Evolutionary conservation across 2,888 invertebrate species (phyloP), one percentile per base, ranked within the genome.

Genomic region (Stenodera caucasica): DNA sequence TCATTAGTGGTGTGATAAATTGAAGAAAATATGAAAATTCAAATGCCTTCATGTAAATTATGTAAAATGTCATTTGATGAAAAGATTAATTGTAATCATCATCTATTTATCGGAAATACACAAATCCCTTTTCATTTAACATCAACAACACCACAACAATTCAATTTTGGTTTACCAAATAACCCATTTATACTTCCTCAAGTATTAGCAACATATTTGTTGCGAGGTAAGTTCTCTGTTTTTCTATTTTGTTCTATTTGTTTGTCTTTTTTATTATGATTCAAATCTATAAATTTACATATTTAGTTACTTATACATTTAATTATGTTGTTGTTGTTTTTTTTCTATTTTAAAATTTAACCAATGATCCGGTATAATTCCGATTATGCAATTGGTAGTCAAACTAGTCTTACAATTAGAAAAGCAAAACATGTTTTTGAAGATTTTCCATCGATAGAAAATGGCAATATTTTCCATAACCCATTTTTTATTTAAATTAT

Each of bases 121-220:
- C 35, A 35, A 14, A 35, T 35, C 35, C 35, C 35, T 6, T 35
- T 35, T 35, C 11, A 35, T 35, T 14, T 45, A 37, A 21, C 21
- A 21, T 1, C 45, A 18, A 9, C 21, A 45, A 2, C 21, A 18
- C 45, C 45, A 40, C 75, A 75, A 58, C 71, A 75, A 23, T 60
- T 77, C 37, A 75, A 74, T 69, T 54, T 77, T 70, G 69, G 78
- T 74, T 79, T 80, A 76, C 82, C 73, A 77, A 82, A 73, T 78
- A 80, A 79, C 72, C 82, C 84, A 58, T 80, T 85, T 67, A 80
- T 83, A 74, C 77, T 83, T 72, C 83, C 83, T 59, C 85, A 86
- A 76, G 82, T 87, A 81, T 81, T 87, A 71, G 85, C 86, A 66
- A 85, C 87, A 70, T 86, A 85, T 81, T 82, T 87, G 77, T 82